A percentile compares a stretch with the other conserved stretches of the same genome.
Conservation (phyloP, 2,797 vertebrate genomes). For the Coreius guichenoti region DNA sequence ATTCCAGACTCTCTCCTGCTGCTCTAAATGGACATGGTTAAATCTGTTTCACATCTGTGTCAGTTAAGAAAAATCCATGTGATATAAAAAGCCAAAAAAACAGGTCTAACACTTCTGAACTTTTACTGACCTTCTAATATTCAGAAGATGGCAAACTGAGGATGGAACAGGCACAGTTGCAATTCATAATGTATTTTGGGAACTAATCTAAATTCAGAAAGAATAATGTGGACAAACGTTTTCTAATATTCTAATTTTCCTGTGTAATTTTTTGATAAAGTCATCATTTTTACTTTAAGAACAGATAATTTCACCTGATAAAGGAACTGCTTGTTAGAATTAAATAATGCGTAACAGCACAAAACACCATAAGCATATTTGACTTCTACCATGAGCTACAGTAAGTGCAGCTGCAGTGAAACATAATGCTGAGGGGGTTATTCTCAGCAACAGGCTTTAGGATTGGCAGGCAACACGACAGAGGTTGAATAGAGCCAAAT, state of each 20-base stretch:
- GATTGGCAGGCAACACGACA: conserved; percentile 1
- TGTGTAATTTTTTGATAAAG: neutral
- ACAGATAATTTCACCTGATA: neutral
- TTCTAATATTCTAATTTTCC: neutral
- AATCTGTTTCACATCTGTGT: neutral
- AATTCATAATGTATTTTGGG: neutral
- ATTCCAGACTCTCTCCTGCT: neutral
- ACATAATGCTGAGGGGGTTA: conserved; percentile 9
- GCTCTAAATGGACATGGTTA: neutral
- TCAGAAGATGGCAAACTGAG: neutral
- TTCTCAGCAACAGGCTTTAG: conserved; percentile 7
- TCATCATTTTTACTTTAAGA: neutral
- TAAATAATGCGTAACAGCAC: neutral
- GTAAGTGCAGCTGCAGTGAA: neutral
- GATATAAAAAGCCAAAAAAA: neutral
- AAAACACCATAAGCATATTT: neutral
- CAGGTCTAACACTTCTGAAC: neutral
- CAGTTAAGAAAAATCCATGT: neutral
- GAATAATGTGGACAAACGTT: neutral
- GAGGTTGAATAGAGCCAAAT: conserved; percentile 34
- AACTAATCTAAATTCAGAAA: conserved; percentile 8
- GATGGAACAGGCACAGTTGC: neutral
- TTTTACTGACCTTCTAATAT: neutral
- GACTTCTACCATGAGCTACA: neutral
- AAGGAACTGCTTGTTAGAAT: neutral